Evolutionary conservation across 2,113 vertebrate genomes (phyloP), one percentile per base, ranked within the genome.

Genomic region (Morone saxatilis): DNA sequence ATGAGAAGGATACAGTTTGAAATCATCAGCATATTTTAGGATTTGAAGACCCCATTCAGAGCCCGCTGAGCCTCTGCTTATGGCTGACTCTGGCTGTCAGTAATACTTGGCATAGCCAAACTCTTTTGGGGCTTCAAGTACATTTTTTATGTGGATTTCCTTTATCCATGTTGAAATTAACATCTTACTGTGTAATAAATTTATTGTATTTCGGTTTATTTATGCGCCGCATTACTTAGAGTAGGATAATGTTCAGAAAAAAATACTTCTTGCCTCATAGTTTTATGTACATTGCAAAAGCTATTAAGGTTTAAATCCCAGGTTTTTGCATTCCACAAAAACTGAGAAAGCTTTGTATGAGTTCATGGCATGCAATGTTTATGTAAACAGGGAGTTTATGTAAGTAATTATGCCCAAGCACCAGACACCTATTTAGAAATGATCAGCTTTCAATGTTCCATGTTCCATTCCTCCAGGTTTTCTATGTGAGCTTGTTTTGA

Each of bases 21-120:
- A 91, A 89, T 92, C 91, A 93, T 95, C 94, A 94, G 92, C 94
- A 94, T 92, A 94, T 94, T 94, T 93, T 90, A 86, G 93, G 94
- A 94, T 94, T 94, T 93, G 73, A 86, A 65, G 77, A 86, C 73
- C 78, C 71, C 70, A 86, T 90, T 93, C 90, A 89, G 80, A 87
- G 61, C 79, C 78, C 40, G 82, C 88, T 93, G 86, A 93, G 88
- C 85, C 70, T 74, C 76, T 78, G 76, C 88, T 87, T 87, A 87
- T 63, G 80, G 72, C 78, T 84, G 80, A 90, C 75, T 91, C 80
- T 45, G 57, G 79, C 86, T 91, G 85, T 93, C 90, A 87, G 69
- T 86, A 86, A 84, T 69, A 69, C 54, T 66, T 4, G 20, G 70
- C 65, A 74, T 61, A 51, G 71, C 80, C 77, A 88, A 89, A 85